Evolutionary conservation across 2,888 invertebrate genomes (phyloP).

Genomic region (Stenichneumon culpator): DNA sequence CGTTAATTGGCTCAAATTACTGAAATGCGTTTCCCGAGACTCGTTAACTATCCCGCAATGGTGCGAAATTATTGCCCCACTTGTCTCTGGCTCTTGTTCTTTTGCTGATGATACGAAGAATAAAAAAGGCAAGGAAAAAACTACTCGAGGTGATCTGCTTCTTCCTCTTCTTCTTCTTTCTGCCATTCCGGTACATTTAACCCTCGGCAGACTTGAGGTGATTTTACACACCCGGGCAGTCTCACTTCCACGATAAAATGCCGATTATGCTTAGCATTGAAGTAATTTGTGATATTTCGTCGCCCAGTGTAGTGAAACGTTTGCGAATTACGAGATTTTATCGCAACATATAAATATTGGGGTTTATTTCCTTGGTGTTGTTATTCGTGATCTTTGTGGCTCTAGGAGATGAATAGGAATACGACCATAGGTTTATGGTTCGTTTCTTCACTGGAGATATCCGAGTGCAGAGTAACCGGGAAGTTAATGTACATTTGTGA

Average conservation of each 20-base stretch:
- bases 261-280: not conserved
- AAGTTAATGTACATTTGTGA: no score
- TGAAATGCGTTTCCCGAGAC: slow-evolving; percentile 74
- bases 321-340: not conserved
- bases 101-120: not conserved
- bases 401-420: not conserved
- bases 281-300: not conserved
- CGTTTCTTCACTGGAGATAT: no score
- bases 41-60: slow-evolving; percentile 68
- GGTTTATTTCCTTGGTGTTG: no score
- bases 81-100: not conserved
- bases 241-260: not conserved
- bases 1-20: slow-evolving; percentile 78
- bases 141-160: slow-evolving; percentile 14
- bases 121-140: not conserved
- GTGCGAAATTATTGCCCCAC: slow-evolving; percentile 66
- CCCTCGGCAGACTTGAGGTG: not conserved
- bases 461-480: no score
- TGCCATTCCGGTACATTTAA: not conserved
- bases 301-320: not conserved
- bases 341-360: not conserved
- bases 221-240: not conserved
- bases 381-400: not conserved
- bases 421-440: not conserved
- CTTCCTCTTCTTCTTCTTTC: not conserved